Base-by-base conservation (phyloP, 2,113 vertebrate species). In the Chinchilla lanigera region DNA sequence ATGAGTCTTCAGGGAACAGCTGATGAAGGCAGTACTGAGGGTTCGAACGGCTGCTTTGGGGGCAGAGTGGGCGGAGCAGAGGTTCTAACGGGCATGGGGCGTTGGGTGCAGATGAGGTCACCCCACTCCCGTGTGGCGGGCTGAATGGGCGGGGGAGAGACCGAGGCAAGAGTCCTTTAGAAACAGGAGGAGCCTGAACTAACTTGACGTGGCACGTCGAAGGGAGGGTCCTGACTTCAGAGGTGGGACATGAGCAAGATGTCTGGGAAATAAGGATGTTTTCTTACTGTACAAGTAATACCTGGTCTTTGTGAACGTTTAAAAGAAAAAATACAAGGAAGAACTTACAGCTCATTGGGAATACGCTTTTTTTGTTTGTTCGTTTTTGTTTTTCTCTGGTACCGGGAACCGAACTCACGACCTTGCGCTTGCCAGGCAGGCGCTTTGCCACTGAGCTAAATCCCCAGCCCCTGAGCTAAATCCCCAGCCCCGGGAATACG, bases 271-370 rank as follows among this genome's bases (percentile, higher is more conserved):
- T 26, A 26, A 61, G 16, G 35, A 12, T 54, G 54, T 44, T 67
- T 67, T 81, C 24, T 89, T 52, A 30, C 82, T 54, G 35, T 60
- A 4, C 77, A 75, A 85, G 54, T 35, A 47, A 67, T 50, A 67
- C 20, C 24, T 92, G 65, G 26, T 77, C 58, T 83, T 71, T 78
- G 20, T 63, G 56, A 88, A 73, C 35, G 56, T 61, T 93, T n/a
- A 56, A 87, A 93, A 94, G 67, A 78, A 95, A 95, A 73, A 30
- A 50, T 8, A 61, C 7, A 75, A 84, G 61, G 56, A 56, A 89
- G 87, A 94, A 84, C 20, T 38, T 44, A 17, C 22, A 83, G 78
- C 63, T 84, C 38, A 17, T 17, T 44, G 33, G 50, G 38, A 77
- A 56, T 65, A 30, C 2, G 26, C 30, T n/a, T n/a, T n/a, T n/a